Base-by-base conservation (phyloP, 2,113 vertebrate species). In the Crypturellus undulatus region DNA sequence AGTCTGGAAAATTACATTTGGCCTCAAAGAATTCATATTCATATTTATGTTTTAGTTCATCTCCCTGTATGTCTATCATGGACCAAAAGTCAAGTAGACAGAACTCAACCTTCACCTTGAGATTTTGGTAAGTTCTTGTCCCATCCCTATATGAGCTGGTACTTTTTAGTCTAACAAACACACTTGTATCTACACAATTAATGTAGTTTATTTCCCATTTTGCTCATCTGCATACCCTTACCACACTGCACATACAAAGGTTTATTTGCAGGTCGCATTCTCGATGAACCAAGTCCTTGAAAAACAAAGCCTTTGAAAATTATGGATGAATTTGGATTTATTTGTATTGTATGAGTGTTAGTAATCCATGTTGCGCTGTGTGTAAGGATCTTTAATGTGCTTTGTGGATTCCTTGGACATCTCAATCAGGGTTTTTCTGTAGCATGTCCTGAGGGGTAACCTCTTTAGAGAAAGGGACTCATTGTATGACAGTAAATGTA, bases 1-100 rank as follows among this genome's bases (percentile, higher is more conserved):
- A 93, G 59, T 47, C 60, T 85, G 73, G 70, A 96, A 97, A 95
- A 82, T 83, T 63, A 85, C 30, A 79, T 88, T 97, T 96, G 81
- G n/a, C 91, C 84, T 69, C 80, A 92, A 87, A 77, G 70, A 94
- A 82, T 69, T 92, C 73, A 93, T 19, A 56, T 62, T 92, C 34
- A 87, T 90, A 87, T 90, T 94, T 93, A 67, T 60, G 40, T 93
- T 94, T 93, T 43, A 94, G 91, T 95, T 88, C 30, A 79, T 79
- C 9, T 56, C 68, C 40, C 58, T 91, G 18, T 4, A 6, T n/a
- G 21, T 3, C 6, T 34, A 83, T 68, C 30, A 75, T 38, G 10
- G 12, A 75, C 8, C 24, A 71, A 64, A 76, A 80, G 24, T 56
- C 19, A 85, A 32, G 38, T 73, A 85, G 62, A 71, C 10, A 24